Evolutionary conservation across 2,888 invertebrate species (phyloP).

Genomic region (Pasiphila rectangulata): DNA sequence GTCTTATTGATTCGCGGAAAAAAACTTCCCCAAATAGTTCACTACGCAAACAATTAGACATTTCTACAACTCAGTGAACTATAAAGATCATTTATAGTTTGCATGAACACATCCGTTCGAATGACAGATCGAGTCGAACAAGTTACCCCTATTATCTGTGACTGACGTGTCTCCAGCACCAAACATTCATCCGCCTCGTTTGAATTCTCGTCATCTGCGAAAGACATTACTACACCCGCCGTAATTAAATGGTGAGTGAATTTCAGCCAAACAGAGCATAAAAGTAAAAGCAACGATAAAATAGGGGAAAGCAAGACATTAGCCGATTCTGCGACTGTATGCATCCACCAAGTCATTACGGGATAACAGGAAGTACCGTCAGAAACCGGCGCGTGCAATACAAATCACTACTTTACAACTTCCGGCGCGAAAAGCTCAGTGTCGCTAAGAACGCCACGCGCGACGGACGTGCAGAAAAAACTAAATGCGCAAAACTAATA

Average conservation of each 20-base stretch:
- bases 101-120: background rate
- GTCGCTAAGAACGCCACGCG: slow-evolving; percentile 48
- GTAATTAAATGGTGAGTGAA: slow-evolving; percentile 73
- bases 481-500: slow-evolving; percentile 56
- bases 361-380: slow-evolving; percentile 69
- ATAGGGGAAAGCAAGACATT: slow-evolving; percentile 46
- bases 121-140: background rate
- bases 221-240: slow-evolving; percentile 57
- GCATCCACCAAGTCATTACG: slow-evolving; percentile 58
- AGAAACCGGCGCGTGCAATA: slow-evolving; percentile 80
- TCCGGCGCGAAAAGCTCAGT: slow-evolving; percentile 63
- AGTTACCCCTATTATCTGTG: slow-evolving; percentile 29
- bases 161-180: slow-evolving; percentile 27
- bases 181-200: slow-evolving; percentile 54
- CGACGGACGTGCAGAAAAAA: slow-evolving; percentile 61
- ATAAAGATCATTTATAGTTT: background rate
- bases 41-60: too few relatives aligned
- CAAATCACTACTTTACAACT: slow-evolving; percentile 82
- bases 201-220: slow-evolving; percentile 57
- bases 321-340: slow-evolving; percentile 36
- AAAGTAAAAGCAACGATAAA: slow-evolving; percentile 59
- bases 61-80: too few relatives aligned
- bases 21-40: too few relatives aligned
- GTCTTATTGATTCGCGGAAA: too few relatives aligned
- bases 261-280: slow-evolving; percentile 73